Percentiles rank a stretch among this genome's conserved stretches.
phyloP scores from a whole-genome alignment of 2,888 invertebrate species.

The Heliconius ethilla region DNA sequence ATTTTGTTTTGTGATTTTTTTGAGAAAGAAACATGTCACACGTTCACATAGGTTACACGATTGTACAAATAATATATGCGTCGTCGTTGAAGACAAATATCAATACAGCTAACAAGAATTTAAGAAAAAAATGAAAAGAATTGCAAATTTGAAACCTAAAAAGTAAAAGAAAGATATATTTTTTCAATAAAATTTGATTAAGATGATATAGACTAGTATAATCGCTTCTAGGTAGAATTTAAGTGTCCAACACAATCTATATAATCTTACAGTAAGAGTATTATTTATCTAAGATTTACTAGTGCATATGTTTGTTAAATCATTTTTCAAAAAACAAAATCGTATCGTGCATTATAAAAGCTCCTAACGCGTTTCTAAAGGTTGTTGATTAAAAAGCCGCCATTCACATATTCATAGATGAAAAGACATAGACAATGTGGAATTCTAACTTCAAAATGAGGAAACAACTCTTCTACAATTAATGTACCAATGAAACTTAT shows the following conservation, averaged over 20 bases:
- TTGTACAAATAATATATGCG: too few species aligned
- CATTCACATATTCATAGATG: conserved; percentile 24
- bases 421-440: conserved; percentile 23
- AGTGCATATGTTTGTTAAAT: background rate
- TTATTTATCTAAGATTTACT: background rate
- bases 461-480: conserved; percentile 10
- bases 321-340: background rate
- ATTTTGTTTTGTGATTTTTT: background rate
- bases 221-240: too few species aligned
- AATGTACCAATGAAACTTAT: conserved; percentile 4
- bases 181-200: too few species aligned
- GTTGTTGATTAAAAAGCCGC: conserved; percentile 28
- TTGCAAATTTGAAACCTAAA: too few species aligned
- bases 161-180: too few species aligned
- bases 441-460: conserved; percentile 21
- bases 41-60: background rate
- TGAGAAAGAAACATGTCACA: background rate
- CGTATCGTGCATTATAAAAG: conserved; percentile 15
- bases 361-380: conserved; percentile 24
- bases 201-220: too few species aligned
- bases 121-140: too few species aligned
- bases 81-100: too few species aligned
- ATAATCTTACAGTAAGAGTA: background rate
- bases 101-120: too few species aligned
- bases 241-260: background rate